Evolutionary conservation across 2,888 invertebrate genomes (phyloP).

Genomic region (Trichogramma dendrolimi): DNA sequence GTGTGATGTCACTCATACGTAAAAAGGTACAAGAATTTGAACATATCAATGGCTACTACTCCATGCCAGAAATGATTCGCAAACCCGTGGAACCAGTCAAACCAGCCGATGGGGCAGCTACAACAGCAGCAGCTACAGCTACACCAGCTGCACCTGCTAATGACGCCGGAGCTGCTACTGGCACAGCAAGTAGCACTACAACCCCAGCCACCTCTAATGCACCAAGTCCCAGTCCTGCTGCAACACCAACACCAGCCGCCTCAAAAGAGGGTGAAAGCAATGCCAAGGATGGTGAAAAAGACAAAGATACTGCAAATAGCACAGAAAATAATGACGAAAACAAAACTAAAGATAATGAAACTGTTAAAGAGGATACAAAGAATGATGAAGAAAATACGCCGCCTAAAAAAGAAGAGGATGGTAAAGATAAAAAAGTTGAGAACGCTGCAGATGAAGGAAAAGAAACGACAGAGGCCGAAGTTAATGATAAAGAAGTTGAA

Average conservation of each 20-base stretch:
- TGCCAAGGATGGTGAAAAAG: constrained; percentile 43
- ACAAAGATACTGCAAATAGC: constrained; percentile 35
- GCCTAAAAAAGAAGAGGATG: constrained; percentile 37
- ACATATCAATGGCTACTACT: constrained; percentile 94
- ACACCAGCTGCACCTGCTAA: constrained; percentile 37
- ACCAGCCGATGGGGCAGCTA: constrained; percentile 41
- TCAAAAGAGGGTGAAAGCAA: constrained; percentile 27
- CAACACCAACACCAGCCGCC: constrained; percentile 56
- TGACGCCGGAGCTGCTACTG: constrained; percentile 37
- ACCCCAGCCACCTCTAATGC: constrained; percentile 62
- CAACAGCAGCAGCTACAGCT: constrained; percentile 41
- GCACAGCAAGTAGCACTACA: constrained; percentile 41
- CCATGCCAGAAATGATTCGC: constrained; percentile 88
- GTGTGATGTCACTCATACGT: constrained; percentile 96
- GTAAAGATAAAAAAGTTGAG: constrained; percentile 38
- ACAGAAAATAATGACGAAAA: constrained; percentile 37
- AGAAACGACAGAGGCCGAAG: constrained; percentile 45
- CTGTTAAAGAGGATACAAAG: constrained; percentile 31
- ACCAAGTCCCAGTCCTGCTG: constrained; percentile 71
- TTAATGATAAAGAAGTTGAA: constrained; percentile 45
- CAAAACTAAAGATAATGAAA: constrained; percentile 34
- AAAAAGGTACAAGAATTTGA: constrained; percentile 99
- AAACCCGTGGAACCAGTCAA: constrained; percentile 70
- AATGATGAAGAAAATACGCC: constrained; percentile 36
- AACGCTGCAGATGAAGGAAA: constrained; percentile 32